These are phyloP conservation scores for Clupea harengus DNA, from an alignment of 2,113 vertebrate species.

Conservation along the genomic window DNA sequence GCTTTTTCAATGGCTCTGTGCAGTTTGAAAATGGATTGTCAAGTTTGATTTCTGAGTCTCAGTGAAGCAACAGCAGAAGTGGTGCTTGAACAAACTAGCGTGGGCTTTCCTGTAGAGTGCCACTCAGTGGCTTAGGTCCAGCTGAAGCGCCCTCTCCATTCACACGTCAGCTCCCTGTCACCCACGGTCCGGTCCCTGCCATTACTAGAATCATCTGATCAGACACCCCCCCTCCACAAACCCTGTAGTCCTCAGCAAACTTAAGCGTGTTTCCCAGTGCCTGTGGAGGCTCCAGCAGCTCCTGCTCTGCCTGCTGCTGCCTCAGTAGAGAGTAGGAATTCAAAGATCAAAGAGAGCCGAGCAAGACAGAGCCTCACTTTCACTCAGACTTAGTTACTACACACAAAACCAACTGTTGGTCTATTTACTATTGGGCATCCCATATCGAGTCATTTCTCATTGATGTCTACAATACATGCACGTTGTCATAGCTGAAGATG, in stretches of 20 bases:
- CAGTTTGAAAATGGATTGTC: background rate
- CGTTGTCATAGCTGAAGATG: background rate
- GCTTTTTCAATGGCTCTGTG: background rate
- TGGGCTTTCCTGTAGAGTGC: background rate
- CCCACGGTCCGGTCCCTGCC: background rate
- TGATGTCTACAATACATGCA: background rate
- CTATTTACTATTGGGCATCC: background rate
- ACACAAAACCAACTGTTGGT: constrained; percentile 1
- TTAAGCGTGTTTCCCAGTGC: background rate
- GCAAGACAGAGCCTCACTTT: background rate
- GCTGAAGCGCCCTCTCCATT: background rate
- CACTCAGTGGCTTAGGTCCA: background rate
- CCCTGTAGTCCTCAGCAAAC: background rate
- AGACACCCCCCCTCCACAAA: background rate
- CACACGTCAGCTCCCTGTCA: background rate
- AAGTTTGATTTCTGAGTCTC: background rate
- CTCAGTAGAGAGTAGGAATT: constrained; percentile 9
- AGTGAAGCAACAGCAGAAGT: background rate
- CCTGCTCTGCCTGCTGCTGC: background rate
- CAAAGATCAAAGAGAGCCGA: background rate
- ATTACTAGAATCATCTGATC: background rate
- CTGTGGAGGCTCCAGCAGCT: constrained; percentile 7
- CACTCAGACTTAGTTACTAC: background rate
- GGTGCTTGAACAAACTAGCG: background rate
- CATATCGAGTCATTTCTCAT: background rate